phyloP scores from a whole-genome alignment of 2,113 vertebrate genomes.

The Puffinus mauretanicus region DNA sequence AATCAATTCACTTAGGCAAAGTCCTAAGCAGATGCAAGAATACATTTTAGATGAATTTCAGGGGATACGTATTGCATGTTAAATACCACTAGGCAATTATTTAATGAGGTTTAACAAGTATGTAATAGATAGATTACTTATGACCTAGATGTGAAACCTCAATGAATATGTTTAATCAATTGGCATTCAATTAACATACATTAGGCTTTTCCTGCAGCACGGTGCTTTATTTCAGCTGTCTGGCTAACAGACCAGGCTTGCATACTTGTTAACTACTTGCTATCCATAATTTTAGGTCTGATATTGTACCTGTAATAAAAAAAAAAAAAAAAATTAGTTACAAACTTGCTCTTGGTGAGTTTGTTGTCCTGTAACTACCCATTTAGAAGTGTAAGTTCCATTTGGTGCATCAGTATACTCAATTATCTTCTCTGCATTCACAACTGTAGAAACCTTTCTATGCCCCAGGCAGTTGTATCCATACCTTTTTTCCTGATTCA shows the following conservation, averaged over 20 bases:
- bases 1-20: not conserved
- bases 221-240: conserved; percentile 11
- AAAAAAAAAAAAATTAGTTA: not conserved
- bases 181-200: conserved; percentile 66
- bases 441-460: not conserved
- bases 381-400: not conserved
- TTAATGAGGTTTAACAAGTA: conserved; percentile 64
- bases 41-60: conserved; percentile 45
- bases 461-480: not conserved
- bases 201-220: conserved; percentile 35
- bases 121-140: conserved; percentile 59
- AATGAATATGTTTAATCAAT: conserved; percentile 69
- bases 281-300: not conserved
- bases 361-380: not conserved
- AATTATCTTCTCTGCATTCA: not conserved
- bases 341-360: not conserved
- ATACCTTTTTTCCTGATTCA: not conserved
- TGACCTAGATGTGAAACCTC: conserved; percentile 41
- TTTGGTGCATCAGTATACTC: not conserved
- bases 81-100: conserved; percentile 73
- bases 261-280: not conserved
- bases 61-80: conserved; percentile 49
- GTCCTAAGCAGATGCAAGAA: conserved; percentile 65
- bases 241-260: not conserved
- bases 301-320: not conserved